These are phyloP conservation scores for Pristionchus pacificus DNA, from an alignment of 1,140 invertebrate species.

Conservation along the genomic window DNA sequence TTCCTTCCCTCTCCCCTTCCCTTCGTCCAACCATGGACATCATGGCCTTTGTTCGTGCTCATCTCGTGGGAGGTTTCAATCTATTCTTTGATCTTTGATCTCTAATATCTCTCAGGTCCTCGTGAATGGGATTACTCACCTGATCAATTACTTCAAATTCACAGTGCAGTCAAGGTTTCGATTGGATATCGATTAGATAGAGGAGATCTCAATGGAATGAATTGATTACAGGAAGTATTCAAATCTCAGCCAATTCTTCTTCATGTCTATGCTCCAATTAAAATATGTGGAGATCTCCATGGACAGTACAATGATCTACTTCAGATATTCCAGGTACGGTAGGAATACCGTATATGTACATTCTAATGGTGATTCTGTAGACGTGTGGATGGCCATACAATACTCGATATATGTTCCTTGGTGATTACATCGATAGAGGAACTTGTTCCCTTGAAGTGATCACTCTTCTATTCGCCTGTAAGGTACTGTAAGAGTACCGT, in stretches of 20 bases:
- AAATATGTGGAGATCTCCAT: neutral
- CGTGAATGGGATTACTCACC: neutral
- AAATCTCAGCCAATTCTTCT: neutral
- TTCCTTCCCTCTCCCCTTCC: neutral
- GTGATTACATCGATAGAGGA: constrained; percentile 82
- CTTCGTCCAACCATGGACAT: neutral
- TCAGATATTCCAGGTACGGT: neutral
- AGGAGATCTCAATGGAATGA: too few relatives aligned
- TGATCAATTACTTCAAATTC: neutral
- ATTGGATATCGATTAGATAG: neutral
- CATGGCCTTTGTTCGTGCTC: neutral
- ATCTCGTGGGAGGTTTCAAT: neutral
- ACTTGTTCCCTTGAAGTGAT: constrained; percentile 68
- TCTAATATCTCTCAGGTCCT: too few relatives aligned
- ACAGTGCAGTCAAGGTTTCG: neutral
- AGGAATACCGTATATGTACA: neutral
- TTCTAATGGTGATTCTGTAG: neutral
- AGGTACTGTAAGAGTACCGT: too few relatives aligned
- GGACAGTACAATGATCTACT: neutral
- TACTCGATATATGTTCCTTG: constrained; percentile 94
- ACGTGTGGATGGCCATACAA: constrained; percentile 84
- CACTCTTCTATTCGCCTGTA: constrained; percentile 19
- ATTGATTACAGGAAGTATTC: neutral
- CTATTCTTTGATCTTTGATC: too few relatives aligned
- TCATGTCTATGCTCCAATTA: neutral